Evolutionary conservation across 1,140 invertebrate genomes (phyloP), one percentile per base, ranked within the genome.

Genomic region (Telenomus remus): DNA sequence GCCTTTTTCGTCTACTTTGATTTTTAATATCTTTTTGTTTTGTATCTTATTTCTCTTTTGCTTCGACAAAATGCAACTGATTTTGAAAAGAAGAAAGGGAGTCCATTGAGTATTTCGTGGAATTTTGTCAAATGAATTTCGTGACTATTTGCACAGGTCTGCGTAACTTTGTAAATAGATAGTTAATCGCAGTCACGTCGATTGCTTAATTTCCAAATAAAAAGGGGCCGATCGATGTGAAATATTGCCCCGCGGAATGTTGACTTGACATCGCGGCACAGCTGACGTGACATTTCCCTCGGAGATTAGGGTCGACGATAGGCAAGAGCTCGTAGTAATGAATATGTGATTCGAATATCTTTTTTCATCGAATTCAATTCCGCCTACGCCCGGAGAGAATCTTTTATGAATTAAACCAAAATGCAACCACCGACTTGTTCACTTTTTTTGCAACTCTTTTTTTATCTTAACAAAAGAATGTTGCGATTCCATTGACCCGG

Each of bases 251-350:
- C 39, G 47, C n/a, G 19, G 37, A 14, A 34, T 35, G 46, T 68
- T 46, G 39, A 60, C 65, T 70, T 70, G 66, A 63, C 66, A 61
- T 55, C 66, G 9, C n/a, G 13, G 37, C 19, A 54, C 19, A 63
- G 51, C 68, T 63, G 59, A 71, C 59, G 57, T 57, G 59, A 63
- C 59, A 47, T 63, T 55, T 57, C 19, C n/a, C 37, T 35, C 0
- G 9, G 19, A 56, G 68, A 63, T 63, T 71, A 57, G 54, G 68
- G 68, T 57, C 68, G 47, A 9, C 19, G 66, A 56, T 50, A 70
- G 37, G 13, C 19, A 37, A 57, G 11, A 71, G 51, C 16, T 56
- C 46, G 39, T 19, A 34, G 35, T 57, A 63, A 71, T 71, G 57
- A 71, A 71, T 71, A 63, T 37, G 42, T 51, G 51, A 63, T 71